Percentiles rank a stretch among this genome's conserved stretches.
These are phyloP conservation scores for Drosophila asahinai DNA, from an alignment of 1,140 invertebrate species.

Conservation along the genomic window DNA sequence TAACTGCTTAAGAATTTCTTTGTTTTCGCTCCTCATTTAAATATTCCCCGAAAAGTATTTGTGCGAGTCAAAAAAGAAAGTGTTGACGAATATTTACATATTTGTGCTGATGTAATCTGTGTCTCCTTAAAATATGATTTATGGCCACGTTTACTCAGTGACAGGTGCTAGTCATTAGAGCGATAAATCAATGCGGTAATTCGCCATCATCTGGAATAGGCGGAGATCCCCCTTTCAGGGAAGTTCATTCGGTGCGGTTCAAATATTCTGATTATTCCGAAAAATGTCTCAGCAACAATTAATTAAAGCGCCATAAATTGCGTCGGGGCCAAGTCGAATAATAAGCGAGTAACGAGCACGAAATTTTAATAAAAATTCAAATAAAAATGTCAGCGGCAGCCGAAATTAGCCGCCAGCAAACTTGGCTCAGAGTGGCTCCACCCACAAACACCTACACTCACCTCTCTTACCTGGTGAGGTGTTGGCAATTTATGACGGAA, in stretches of 20 bases:
- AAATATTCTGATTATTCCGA: slow-evolving; percentile 43
- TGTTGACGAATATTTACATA: slow-evolving; percentile 10
- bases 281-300: slow-evolving; percentile 58
- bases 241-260: slow-evolving; percentile 37
- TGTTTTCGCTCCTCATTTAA: not conserved
- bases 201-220: slow-evolving; percentile 10
- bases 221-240: slow-evolving; percentile 11
- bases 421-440: slow-evolving; percentile 24
- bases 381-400: slow-evolving; percentile 68
- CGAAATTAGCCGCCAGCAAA: slow-evolving; percentile 60
- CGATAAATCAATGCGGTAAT: slow-evolving; percentile 43
- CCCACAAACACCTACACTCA: slow-evolving; percentile 26
- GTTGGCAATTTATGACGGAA: slow-evolving; percentile 61
- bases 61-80: slow-evolving; percentile 1
- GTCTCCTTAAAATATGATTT: slow-evolving; percentile 22
- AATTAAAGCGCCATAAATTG: slow-evolving; percentile 71
- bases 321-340: slow-evolving; percentile 34
- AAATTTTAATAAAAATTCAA: slow-evolving; percentile 69
- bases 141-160: slow-evolving; percentile 24
- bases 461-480: not conserved
- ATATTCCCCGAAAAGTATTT: not conserved
- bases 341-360: slow-evolving; percentile 60
- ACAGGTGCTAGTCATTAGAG: slow-evolving; percentile 23
- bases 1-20: slow-evolving; percentile 1
- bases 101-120: slow-evolving; percentile 30